Evolutionary conservation across 2,113 vertebrate genomes (phyloP).

Genomic region (Diglossa brunneiventris): DNA sequence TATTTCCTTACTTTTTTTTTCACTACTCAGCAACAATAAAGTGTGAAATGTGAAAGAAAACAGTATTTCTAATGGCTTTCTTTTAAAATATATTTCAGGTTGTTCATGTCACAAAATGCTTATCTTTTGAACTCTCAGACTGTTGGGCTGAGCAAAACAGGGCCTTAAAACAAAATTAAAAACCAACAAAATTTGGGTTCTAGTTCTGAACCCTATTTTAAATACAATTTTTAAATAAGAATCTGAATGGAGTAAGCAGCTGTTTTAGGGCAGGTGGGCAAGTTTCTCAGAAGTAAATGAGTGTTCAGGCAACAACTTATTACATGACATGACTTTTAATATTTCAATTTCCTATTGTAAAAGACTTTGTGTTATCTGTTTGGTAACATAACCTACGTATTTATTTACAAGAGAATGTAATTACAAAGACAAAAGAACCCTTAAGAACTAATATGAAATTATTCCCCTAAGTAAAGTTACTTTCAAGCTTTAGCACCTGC

Average conservation of each 20-base stretch:
- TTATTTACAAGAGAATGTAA: neutral
- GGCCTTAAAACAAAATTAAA: neutral
- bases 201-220: neutral
- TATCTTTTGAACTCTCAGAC: conserved; percentile 28
- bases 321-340: neutral
- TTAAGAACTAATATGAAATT: conserved; percentile 7
- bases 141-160: neutral
- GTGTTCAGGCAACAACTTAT: neutral
- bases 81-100: conserved; percentile 54
- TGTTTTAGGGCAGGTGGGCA: neutral
- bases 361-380: neutral
- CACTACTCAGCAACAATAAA: conserved; percentile 49
- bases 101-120: conserved; percentile 42
- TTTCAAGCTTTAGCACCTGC: neutral
- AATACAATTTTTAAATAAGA: neutral
- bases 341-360: neutral
- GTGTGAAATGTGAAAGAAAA: conserved; percentile 54
- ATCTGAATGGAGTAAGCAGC: neutral
- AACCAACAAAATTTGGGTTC: neutral
- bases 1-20: neutral
- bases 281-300: neutral
- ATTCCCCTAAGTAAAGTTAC: conserved; percentile 1
- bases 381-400: neutral
- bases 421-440: conserved; percentile 1
- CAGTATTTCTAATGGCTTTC: conserved; percentile 48